Evolutionary conservation across 2,797 vertebrate species (phyloP), one percentile per base, ranked within the genome.

Genomic region (Hydrolagus colliei): DNA sequence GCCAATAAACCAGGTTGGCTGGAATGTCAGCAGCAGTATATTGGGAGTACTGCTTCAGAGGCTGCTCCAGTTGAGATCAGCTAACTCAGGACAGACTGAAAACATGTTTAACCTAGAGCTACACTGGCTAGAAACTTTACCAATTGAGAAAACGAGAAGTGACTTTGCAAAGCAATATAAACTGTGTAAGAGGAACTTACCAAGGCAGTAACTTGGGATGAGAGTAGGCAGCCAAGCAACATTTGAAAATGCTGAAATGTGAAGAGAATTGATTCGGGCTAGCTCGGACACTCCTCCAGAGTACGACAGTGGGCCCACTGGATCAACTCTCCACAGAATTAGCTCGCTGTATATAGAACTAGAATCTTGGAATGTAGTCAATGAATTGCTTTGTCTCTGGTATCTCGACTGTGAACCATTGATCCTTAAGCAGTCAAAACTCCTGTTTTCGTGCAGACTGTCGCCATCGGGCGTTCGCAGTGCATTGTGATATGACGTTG

Each of bases 241-340:
- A 88, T 99, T 98, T 89, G 97, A 95, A 93, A 99, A 99, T 1
- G 98, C 98, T 41, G 97, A 99, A 86, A 96, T 91, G 32, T 98
- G 97, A 87, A 99, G 97, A 41, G 97, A 99, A 93, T 99, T 99
- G 89, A 99, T 98, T 88, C 98, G 93, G 65, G 98, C 97, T 85
- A 99, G 94, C 92, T 99, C 98, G 0, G 97, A 98, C 87, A 99
- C 98, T 9, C 98, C 98, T 41, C 98, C 98, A 86, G 98, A 98
- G 88, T 97, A 95, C 62, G 98, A 98, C 72, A 99, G 91, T 0
- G 98, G 97, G 0, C 98, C 98, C 35, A 99, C 97, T 2, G 98
- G 98, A 91, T 98, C 97, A 87, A 99, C 97, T 87, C 98, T 93
- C 98, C 98, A 99, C 86, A 99, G 94, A 90, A 99, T 98, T 89